Percentiles rank a stretch among this genome's conserved stretches.
These are phyloP conservation scores for Drosophila athabasca DNA, from an alignment of 1,140 invertebrate species.

Conservation along the genomic window DNA sequence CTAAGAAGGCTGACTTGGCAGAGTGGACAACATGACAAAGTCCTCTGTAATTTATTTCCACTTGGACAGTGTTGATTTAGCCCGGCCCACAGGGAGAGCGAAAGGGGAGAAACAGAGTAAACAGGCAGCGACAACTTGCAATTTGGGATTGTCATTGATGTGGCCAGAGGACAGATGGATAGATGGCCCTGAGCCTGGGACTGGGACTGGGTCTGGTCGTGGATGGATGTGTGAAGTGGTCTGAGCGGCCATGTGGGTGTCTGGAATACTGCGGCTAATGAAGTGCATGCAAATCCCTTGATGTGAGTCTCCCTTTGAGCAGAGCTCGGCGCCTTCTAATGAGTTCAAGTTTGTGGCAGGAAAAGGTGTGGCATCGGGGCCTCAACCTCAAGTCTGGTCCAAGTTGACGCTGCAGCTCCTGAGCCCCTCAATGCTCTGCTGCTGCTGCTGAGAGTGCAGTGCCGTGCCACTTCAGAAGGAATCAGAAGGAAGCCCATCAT, in stretches of 20 bases:
- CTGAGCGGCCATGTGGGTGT: constrained; percentile 36
- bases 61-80: constrained; percentile 59
- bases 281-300: constrained; percentile 74
- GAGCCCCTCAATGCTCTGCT: constrained; percentile 21
- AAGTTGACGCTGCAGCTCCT: constrained; percentile 24
- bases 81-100: constrained; percentile 20
- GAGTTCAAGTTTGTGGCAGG: constrained; percentile 60
- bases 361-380: constrained; percentile 50
- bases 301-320: constrained; percentile 15
- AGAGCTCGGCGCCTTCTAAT: constrained; percentile 53
- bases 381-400: constrained; percentile 29
- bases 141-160: constrained; percentile 74
- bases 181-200: not conserved
- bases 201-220: too few species aligned
- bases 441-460: constrained; percentile 24
- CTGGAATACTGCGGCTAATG: constrained; percentile 67
- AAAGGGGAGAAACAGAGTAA: constrained; percentile 20
- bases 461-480: constrained; percentile 47
- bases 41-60: constrained; percentile 77
- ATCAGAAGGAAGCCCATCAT: constrained; percentile 3
- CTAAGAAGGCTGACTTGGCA: constrained; percentile 31
- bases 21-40: constrained; percentile 72
- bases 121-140: constrained; percentile 58
- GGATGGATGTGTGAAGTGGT: too few species aligned
- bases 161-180: constrained; percentile 33